phyloP scores from a whole-genome alignment of 2,888 invertebrate genomes.

The Lagria hirta region DNA sequence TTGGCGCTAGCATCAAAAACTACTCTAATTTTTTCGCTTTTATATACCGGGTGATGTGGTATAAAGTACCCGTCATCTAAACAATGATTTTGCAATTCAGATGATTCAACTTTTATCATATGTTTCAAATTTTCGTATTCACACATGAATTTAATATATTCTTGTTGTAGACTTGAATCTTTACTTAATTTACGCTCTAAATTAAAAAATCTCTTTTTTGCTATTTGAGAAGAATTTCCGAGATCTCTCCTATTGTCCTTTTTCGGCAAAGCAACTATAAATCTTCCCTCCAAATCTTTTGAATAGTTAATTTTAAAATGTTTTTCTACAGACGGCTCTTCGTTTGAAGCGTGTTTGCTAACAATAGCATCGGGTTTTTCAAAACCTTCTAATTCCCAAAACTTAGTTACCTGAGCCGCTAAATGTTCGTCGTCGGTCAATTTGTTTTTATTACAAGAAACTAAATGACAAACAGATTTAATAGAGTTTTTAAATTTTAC shows the following conservation, averaged over 20 bases:
- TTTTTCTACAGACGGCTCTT: constrained; percentile 17
- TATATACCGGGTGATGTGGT: constrained; percentile 1
- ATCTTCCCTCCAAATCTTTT: constrained; percentile 13
- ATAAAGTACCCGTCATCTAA: too few relatives aligned
- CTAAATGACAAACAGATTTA: too few relatives aligned
- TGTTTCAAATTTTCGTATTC: constrained; percentile 2
- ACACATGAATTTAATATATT: constrained; percentile 1
- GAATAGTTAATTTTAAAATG: constrained; percentile 9
- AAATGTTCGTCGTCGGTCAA: too few relatives aligned
- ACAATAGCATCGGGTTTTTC: too few relatives aligned
- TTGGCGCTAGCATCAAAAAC: neutral
- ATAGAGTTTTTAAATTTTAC: too few relatives aligned
- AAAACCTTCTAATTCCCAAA: too few relatives aligned
- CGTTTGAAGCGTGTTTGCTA: too few relatives aligned
- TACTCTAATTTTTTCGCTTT: neutral
- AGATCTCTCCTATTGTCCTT: neutral
- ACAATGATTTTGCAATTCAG: too few relatives aligned
- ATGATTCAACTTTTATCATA: constrained; percentile 2
- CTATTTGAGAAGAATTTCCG: neutral
- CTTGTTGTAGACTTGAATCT: neutral
- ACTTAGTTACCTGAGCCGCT: too few relatives aligned
- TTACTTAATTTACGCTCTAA: constrained; percentile 1
- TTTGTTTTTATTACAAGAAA: too few relatives aligned
- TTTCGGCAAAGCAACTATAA: constrained; percentile 21
- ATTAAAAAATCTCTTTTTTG: neutral